phyloP scores from a whole-genome alignment of 2,888 invertebrate species.

The Macrostomum cliftonense region DNA sequence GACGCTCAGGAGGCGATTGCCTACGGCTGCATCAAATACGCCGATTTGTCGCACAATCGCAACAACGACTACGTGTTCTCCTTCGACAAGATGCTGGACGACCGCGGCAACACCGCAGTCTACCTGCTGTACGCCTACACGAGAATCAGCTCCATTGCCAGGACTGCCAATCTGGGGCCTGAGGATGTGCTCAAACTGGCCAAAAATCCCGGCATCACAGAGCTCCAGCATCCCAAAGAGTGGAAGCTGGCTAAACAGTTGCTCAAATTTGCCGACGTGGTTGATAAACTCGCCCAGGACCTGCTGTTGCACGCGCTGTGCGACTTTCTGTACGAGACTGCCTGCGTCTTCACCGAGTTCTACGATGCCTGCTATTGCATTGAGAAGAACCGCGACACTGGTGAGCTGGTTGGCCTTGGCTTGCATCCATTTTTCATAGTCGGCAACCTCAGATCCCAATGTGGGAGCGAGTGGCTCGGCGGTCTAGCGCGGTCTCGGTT shows the following conservation, averaged over 20 bases:
- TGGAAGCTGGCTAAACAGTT: constrained; percentile 68
- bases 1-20: constrained; percentile 73
- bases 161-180: constrained; percentile 34
- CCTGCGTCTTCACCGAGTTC: constrained; percentile 81
- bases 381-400: constrained; percentile 56
- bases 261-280: constrained; percentile 45
- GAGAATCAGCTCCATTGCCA: constrained; percentile 50
- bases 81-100: constrained; percentile 96
- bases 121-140: constrained; percentile 84
- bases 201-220: constrained; percentile 46
- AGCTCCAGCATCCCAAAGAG: constrained; percentile 70
- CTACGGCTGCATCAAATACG: constrained; percentile 93
- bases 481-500: too few species aligned
- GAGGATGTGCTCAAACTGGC: constrained; percentile 46
- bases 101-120: constrained; percentile 93
- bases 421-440: too few species aligned
- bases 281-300: constrained; percentile 61
- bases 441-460: too few species aligned
- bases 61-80: constrained; percentile 87
- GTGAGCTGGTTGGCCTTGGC: constrained; percentile 20
- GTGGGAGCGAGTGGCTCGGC: too few species aligned
- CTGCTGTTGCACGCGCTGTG: constrained; percentile 68
- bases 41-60: constrained; percentile 80
- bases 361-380: constrained; percentile 93
- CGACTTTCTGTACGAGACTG: constrained; percentile 81